Percentiles rank a stretch among this genome's conserved stretches.
Evolutionary conservation across 1,140 invertebrate genomes (phyloP).

Genomic region (Manduca sexta): DNA sequence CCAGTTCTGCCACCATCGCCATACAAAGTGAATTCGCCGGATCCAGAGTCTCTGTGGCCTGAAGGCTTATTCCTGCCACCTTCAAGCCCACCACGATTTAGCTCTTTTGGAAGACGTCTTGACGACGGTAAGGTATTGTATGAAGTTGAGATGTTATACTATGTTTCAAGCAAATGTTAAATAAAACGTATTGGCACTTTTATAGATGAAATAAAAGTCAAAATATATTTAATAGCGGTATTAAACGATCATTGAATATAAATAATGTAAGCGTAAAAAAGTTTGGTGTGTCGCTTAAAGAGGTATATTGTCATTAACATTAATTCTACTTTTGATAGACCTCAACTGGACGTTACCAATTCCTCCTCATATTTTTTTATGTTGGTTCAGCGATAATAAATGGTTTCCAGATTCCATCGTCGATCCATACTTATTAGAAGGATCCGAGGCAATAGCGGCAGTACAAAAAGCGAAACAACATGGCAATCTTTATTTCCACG

Average conservation of each 20-base stretch:
- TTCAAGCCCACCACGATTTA: constrained; percentile 29
- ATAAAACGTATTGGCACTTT: too few species aligned
- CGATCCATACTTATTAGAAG: constrained; percentile 73
- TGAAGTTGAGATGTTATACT: not conserved
- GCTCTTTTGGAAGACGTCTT: constrained; percentile 16
- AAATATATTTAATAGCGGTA: too few species aligned
- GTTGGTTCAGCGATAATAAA: too few species aligned
- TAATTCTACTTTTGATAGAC: too few species aligned
- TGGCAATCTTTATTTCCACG: constrained; percentile 75
- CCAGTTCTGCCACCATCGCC: constrained; percentile 64
- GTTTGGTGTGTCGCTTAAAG: too few species aligned
- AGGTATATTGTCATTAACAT: too few species aligned
- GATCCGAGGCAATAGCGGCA: constrained; percentile 69
- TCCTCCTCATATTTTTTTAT: too few species aligned
- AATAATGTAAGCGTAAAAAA: too few species aligned
- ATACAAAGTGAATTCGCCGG: constrained; percentile 67
- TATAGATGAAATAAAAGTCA: too few species aligned
- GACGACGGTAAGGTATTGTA: constrained; percentile 20
- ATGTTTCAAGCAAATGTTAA: not conserved
- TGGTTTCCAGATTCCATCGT: constrained; percentile 26
- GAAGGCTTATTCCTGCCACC: constrained; percentile 62
- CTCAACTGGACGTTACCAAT: too few species aligned
- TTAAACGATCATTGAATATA: not conserved
- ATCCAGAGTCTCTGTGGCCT: constrained; percentile 69
- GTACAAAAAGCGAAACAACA: constrained; percentile 66